Conservation (phyloP, 2,888 invertebrate genomes). For the Metacarcinus magister region DNA sequence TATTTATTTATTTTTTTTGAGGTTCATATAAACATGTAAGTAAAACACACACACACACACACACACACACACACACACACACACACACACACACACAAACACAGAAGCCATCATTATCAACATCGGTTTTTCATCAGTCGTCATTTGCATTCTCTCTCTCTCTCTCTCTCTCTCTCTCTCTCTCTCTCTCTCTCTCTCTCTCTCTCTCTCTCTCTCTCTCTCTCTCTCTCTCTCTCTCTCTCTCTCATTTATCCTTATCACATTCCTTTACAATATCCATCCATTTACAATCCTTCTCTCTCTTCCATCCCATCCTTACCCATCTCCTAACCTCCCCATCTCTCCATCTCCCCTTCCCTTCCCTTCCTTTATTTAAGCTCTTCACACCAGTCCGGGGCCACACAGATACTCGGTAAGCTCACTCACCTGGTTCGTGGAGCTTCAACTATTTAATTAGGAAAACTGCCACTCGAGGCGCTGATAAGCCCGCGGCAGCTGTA, state of each 20-base stretch:
- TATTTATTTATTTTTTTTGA: background rate
- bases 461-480: constrained; percentile 15
- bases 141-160: background rate
- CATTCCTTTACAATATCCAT: background rate
- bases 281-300: background rate
- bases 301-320: background rate
- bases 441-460: background rate
- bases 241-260: background rate
- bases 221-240: background rate
- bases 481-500: constrained; percentile 47
- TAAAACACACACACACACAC: background rate
- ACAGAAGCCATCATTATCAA: background rate
- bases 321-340: too few relatives aligned
- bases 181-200: constrained; percentile 47
- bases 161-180: background rate
- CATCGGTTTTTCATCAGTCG: background rate
- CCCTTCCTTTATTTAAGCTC: background rate
- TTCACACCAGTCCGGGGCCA: constrained; percentile 36
- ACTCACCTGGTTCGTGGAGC: constrained; percentile 19
- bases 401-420: background rate
- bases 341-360: background rate
- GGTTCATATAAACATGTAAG: background rate
- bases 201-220: background rate
- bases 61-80: constrained; percentile 15
- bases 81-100: constrained; percentile 1